These are phyloP conservation scores for Brachystomella parvula DNA, from an alignment of 1,140 invertebrate species.

Conservation along the genomic window DNA sequence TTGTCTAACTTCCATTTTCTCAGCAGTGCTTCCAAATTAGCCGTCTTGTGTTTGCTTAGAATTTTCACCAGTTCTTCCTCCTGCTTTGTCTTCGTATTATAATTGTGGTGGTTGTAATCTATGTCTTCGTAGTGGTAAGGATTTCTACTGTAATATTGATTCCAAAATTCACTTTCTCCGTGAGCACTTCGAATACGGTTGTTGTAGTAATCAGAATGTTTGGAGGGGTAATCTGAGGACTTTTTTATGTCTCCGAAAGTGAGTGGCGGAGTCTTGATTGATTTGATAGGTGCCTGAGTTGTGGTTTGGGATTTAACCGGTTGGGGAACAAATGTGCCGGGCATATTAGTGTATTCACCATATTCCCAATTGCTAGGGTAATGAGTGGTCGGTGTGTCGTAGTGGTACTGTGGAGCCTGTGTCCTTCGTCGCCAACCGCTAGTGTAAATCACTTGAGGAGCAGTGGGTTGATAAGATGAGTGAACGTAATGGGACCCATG, in stretches of 20 bases:
- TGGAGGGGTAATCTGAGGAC: background rate
- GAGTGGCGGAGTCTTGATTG: background rate
- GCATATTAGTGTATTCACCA: background rate
- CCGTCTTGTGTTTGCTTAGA: slow-evolving; percentile 1
- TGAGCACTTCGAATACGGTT: slow-evolving; percentile 1
- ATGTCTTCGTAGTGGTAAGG: background rate
- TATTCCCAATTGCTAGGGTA: too few relatives aligned
- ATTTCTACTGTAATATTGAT: background rate
- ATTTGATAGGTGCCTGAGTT: too few relatives aligned
- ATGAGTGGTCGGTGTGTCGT: too few relatives aligned
- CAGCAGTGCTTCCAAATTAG: background rate
- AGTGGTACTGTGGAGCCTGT: background rate
- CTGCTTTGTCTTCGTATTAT: background rate
- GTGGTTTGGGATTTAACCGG: too few relatives aligned
- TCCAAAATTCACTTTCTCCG: background rate
- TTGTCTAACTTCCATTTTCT: background rate
- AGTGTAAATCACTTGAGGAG: background rate
- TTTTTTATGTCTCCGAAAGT: background rate
- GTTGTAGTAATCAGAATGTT: background rate
- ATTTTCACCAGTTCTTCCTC: background rate
- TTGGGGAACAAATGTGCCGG: background rate
- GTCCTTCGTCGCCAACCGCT: background rate
- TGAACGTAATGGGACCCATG: background rate
- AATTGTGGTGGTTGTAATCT: background rate
- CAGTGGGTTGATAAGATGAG: background rate